A percentile compares a stretch with the other conserved stretches of the same genome.
phyloP scores from a whole-genome alignment of 2,888 invertebrate genomes.

The Torymus texanus region DNA sequence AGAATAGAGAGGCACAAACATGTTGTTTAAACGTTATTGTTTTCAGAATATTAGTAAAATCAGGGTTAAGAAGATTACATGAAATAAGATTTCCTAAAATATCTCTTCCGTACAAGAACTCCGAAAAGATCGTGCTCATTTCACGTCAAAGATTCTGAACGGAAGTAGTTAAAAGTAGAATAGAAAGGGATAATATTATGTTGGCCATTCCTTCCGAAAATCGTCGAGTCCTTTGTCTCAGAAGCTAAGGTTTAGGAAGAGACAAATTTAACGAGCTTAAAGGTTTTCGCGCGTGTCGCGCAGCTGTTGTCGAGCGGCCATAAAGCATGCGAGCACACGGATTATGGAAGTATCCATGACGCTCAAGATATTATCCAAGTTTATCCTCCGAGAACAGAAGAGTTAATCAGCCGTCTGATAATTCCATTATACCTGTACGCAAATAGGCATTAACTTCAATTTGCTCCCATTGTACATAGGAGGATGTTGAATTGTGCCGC shows the following conservation, averaged over 20 bases:
- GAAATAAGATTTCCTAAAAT: too few relatives aligned
- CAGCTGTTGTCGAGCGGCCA: slow-evolving; percentile 35
- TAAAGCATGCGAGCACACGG: slow-evolving; percentile 20
- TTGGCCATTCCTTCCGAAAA: slow-evolving; percentile 6
- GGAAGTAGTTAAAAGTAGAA: slow-evolving; percentile 16
- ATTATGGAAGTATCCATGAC: slow-evolving; percentile 54
- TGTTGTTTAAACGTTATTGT: too few relatives aligned
- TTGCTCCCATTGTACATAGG: slow-evolving; percentile 6
- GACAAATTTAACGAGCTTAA: slow-evolving; percentile 54
- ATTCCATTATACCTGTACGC: slow-evolving; percentile 30
- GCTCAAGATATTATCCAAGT: slow-evolving; percentile 49
- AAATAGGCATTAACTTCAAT: slow-evolving; percentile 39
- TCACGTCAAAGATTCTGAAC: slow-evolving; percentile 11
- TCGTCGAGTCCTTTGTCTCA: slow-evolving; percentile 26
- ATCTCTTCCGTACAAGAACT: too few relatives aligned
- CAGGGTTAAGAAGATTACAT: too few relatives aligned
- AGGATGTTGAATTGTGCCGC: slow-evolving; percentile 9
- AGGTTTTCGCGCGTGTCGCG: slow-evolving; percentile 34
- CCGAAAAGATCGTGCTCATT: neutral
- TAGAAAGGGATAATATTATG: slow-evolving; percentile 5
- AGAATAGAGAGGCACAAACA: too few relatives aligned
- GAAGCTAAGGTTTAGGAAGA: slow-evolving; percentile 33
- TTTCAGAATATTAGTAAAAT: too few relatives aligned
- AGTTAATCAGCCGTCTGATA: slow-evolving; percentile 50
- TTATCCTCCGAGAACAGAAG: slow-evolving; percentile 36